Percentiles rank a stretch among this genome's conserved stretches.
phyloP scores from a whole-genome alignment of 2,113 vertebrate genomes.

The Rhynchomys soricoides region DNA sequence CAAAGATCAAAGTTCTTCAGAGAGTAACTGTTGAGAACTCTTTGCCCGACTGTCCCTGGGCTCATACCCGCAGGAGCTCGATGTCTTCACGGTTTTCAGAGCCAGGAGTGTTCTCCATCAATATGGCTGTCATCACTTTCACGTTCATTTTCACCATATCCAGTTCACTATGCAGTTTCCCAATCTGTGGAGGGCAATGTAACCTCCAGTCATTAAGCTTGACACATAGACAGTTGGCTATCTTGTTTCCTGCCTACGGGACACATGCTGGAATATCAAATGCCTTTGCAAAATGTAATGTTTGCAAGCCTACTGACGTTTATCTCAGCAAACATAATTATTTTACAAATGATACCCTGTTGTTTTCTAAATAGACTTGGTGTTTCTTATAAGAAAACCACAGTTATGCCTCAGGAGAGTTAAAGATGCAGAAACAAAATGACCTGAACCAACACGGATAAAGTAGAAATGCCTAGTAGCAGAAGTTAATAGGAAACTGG shows the following conservation, averaged over 20 bases:
- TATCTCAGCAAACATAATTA: not conserved
- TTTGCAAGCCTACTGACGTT: not conserved
- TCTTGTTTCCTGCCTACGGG: not conserved
- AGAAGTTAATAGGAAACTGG: not conserved
- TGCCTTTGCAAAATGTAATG: not conserved
- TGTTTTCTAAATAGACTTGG: not conserved
- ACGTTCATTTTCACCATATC: slow-evolving; percentile 89
- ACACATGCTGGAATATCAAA: not conserved
- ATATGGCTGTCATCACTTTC: slow-evolving; percentile 87
- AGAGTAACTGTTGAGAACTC: not conserved
- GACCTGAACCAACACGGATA: not conserved
- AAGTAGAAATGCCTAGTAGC: not conserved
- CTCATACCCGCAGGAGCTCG: slow-evolving; percentile 86
- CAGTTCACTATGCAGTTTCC: slow-evolving; percentile 88
- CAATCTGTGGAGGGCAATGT: slow-evolving; percentile 81
- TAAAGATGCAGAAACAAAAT: not conserved
- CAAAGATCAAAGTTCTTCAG: not conserved
- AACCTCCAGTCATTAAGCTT: not conserved
- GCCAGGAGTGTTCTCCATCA: slow-evolving; percentile 86
- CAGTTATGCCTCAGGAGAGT: not conserved
- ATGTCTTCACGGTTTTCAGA: slow-evolving; percentile 85
- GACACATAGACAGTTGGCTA: not conserved
- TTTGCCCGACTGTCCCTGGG: not conserved
- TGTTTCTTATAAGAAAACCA: not conserved
- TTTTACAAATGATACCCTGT: not conserved